Conservation (phyloP, 2,888 invertebrate species). For the Suillia variegata region DNA sequence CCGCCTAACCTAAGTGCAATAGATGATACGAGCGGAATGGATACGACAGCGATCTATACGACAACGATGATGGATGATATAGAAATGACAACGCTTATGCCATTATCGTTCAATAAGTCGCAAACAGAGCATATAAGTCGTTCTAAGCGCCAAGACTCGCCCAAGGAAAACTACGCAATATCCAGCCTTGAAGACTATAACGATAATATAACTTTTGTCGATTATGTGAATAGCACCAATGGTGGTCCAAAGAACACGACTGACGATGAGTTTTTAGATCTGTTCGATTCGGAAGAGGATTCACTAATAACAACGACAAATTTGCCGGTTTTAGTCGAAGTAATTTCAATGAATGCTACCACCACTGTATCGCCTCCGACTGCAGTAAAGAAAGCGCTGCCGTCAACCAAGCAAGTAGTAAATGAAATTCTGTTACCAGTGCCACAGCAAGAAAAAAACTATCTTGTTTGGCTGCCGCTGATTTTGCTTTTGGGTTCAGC, state of each 20-base stretch:
- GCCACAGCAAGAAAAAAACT: conserved; percentile 62
- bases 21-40: conserved; percentile 16
- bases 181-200: no score
- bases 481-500: conserved; percentile 70
- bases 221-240: conserved; percentile 15
- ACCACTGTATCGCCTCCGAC: conserved; percentile 1
- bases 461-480: conserved; percentile 72
- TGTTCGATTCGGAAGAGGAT: no score
- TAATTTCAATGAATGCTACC: no score
- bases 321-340: no score
- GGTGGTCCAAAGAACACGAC: conserved; percentile 3
- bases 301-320: no score
- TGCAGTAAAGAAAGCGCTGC: neutral
- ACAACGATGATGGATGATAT: conserved; percentile 18
- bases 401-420: conserved; percentile 27
- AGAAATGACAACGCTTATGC: conserved; percentile 25
- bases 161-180: conserved; percentile 7
- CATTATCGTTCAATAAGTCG: neutral
- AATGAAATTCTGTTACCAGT: conserved; percentile 51
- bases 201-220: conserved; percentile 34
- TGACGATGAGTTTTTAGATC: no score
- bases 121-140: conserved; percentile 32
- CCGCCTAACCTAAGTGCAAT: no score
- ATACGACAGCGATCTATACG: neutral
- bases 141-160: conserved; percentile 32